A percentile compares a stretch with the other conserved stretches of the same genome.
Evolutionary conservation across 2,888 invertebrate genomes (phyloP).

Genomic region (Tetrapedia diversipes): DNA sequence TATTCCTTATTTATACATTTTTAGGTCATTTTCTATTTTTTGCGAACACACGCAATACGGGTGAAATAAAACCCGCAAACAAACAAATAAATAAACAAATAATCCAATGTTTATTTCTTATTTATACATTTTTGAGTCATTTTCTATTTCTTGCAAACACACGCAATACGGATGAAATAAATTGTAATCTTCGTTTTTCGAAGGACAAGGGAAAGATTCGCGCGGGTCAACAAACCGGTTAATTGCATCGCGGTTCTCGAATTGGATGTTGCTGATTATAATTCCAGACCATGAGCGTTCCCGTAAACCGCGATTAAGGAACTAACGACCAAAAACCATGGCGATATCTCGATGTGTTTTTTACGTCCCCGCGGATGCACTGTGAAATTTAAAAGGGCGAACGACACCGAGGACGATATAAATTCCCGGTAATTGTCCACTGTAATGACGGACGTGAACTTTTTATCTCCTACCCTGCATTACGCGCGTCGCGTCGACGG

Average conservation of each 20-base stretch:
- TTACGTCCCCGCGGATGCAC: background rate
- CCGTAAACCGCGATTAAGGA: conserved; percentile 52
- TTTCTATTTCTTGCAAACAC: too few relatives aligned
- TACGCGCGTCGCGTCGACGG: background rate
- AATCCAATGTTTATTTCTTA: too few relatives aligned
- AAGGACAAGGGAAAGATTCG: background rate
- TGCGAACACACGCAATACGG: too few relatives aligned
- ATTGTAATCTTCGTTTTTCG: too few relatives aligned
- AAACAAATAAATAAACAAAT: too few relatives aligned
- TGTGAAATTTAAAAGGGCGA: conserved; percentile 17
- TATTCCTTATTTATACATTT: too few relatives aligned
- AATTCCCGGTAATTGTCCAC: background rate
- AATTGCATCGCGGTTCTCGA: conserved; percentile 36
- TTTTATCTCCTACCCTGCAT: background rate
- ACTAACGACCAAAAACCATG: conserved; percentile 33
- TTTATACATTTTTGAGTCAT: too few relatives aligned
- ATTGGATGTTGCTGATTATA: conserved; percentile 54
- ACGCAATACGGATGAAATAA: too few relatives aligned
- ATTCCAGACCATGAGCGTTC: conserved; percentile 34
- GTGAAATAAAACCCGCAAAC: too few relatives aligned
- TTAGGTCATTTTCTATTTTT: too few relatives aligned
- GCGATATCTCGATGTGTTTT: conserved; percentile 1
- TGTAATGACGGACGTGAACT: conserved; percentile 2
- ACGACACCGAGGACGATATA: background rate
- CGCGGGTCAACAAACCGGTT: conserved; percentile 15